Evolutionary conservation across 1,140 invertebrate species (phyloP).

Genomic region (Hetaerina americana): DNA sequence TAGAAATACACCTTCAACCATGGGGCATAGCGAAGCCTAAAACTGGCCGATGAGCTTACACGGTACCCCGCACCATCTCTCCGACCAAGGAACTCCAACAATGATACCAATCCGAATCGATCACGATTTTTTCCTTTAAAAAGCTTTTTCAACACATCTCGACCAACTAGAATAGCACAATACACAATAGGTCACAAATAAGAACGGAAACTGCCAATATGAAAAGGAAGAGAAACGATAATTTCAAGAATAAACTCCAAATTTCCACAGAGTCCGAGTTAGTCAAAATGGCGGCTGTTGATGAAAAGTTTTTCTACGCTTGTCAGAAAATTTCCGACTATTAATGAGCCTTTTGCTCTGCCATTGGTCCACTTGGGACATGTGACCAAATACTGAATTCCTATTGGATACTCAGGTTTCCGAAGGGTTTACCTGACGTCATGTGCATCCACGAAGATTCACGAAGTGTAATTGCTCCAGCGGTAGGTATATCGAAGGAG

Average conservation of each 20-base stretch:
- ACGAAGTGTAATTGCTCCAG: conserved; percentile 21
- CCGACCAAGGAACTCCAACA: conserved; percentile 33
- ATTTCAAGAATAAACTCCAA: conserved; percentile 47
- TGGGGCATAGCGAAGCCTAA: conserved; percentile 50
- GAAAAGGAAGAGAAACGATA: conserved; percentile 41
- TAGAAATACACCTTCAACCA: conserved; percentile 47
- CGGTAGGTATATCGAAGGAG: conserved; percentile 8
- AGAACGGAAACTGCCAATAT: conserved; percentile 25
- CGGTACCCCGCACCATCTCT: conserved; percentile 52
- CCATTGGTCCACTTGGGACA: conserved; percentile 41
- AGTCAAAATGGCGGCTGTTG: conserved; percentile 85
- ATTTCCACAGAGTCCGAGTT: conserved; percentile 55
- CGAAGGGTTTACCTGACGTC: conserved; percentile 20
- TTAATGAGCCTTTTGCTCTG: conserved; percentile 31
- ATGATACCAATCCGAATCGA: conserved; percentile 21
- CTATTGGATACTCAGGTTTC: conserved; percentile 18
- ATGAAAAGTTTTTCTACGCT: conserved; percentile 84
- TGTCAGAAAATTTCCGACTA: conserved; percentile 74
- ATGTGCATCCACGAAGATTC: conserved; percentile 17
- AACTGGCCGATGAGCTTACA: conserved; percentile 33
- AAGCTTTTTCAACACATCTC: conserved; percentile 26
- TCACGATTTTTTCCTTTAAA: conserved; percentile 22
- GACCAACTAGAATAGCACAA: conserved; percentile 23
- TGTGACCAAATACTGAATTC: conserved; percentile 28
- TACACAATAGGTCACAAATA: conserved; percentile 22